phyloP scores from a whole-genome alignment of 2,797 vertebrate species.

The Hoplostethus atlanticus region DNA sequence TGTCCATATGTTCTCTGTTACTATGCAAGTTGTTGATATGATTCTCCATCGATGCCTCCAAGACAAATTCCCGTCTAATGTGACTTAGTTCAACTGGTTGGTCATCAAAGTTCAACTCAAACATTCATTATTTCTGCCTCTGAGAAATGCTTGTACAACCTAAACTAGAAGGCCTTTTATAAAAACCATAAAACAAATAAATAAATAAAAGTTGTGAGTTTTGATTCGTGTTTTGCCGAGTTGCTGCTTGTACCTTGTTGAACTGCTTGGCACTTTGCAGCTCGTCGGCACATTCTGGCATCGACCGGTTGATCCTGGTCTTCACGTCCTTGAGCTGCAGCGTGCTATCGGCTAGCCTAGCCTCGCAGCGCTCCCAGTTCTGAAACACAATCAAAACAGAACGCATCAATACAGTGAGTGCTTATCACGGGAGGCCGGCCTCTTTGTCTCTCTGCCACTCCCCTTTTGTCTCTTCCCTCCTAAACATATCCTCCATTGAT shows the following conservation, averaged over 20 bases:
- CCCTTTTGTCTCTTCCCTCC: conserved; percentile 16
- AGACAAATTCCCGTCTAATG: too few species aligned
- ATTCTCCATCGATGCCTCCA: too few species aligned
- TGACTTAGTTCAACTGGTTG: too few species aligned
- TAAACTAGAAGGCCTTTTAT: too few species aligned
- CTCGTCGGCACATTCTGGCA: conserved; percentile 85
- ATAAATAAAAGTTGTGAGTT: too few species aligned
- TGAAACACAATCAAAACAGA: conserved; percentile 51
- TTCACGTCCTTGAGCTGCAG: conserved; percentile 82
- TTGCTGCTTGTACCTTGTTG: conserved; percentile 81
- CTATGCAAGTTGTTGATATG: too few species aligned
- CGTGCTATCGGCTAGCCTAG: conserved; percentile 78
- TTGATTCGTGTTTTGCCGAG: background rate
- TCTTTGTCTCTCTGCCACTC: too few species aligned
- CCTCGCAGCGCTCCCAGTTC: conserved; percentile 89
- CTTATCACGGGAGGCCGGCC: background rate
- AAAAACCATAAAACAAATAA: too few species aligned
- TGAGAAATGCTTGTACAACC: too few species aligned
- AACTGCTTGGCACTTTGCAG: conserved; percentile 79
- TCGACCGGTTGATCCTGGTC: conserved; percentile 80
- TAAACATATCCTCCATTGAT: conserved; percentile 35
- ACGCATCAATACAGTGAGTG: background rate
- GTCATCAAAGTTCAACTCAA: too few species aligned
- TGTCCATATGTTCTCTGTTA: too few species aligned
- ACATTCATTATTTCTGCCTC: too few species aligned